These are phyloP conservation scores for Rhagonycha lutea DNA, from an alignment of 2,888 invertebrate species.

Conservation along the genomic window DNA sequence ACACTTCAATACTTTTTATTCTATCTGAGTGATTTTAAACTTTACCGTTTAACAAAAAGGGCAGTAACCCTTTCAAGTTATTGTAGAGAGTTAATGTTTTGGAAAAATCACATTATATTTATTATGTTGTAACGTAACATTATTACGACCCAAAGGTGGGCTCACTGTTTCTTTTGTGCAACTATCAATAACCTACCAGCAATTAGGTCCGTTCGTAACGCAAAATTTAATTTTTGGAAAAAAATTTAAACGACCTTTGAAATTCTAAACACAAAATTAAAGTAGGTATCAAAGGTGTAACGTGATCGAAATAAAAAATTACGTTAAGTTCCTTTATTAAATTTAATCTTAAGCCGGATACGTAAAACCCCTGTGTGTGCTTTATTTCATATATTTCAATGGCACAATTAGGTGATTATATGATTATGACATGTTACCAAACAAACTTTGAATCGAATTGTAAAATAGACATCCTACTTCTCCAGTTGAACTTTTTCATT, in stretches of 20 bases:
- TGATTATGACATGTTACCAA: conserved; percentile 11
- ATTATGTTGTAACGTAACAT: conserved; percentile 50
- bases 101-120: conserved; percentile 54
- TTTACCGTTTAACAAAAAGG: conserved; percentile 43
- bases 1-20: conserved; percentile 36
- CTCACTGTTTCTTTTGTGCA: neutral
- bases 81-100: conserved; percentile 51
- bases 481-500: neutral
- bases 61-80: conserved; percentile 50
- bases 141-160: conserved; percentile 29
- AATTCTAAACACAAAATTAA: neutral
- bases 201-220: neutral
- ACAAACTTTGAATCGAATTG: conserved; percentile 3
- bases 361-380: neutral
- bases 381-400: neutral
- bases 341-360: conserved; percentile 1
- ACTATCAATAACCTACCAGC: neutral
- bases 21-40: conserved; percentile 37
- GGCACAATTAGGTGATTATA: conserved; percentile 7
- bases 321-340: neutral
- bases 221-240: neutral
- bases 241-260: neutral
- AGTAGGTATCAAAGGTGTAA: neutral
- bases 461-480: neutral
- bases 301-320: neutral